Evolutionary conservation across 2,113 vertebrate species (phyloP).

Genomic region (Zingel zingel): DNA sequence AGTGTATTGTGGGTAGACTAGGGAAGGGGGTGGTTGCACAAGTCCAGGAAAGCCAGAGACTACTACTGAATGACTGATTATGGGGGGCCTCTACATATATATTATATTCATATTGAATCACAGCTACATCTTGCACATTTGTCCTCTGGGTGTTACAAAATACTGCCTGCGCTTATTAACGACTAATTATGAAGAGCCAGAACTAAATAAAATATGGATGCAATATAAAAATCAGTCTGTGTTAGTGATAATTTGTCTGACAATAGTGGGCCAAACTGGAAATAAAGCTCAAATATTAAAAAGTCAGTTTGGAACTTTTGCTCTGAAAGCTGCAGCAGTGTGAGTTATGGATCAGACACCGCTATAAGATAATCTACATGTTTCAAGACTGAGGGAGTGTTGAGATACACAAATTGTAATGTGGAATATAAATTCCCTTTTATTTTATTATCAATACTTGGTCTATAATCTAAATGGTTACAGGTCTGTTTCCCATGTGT

Average conservation of each 20-base stretch:
- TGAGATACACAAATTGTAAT: constrained; percentile 8
- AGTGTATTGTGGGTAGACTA: constrained; percentile 55
- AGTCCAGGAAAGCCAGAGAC: constrained; percentile 45
- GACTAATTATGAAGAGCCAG: constrained; percentile 56
- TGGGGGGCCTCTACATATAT: constrained; percentile 33
- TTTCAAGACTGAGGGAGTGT: background rate
- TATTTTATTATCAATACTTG: constrained; percentile 11
- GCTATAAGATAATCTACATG: background rate
- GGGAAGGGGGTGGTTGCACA: constrained; percentile 15
- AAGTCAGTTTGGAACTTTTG: constrained; percentile 28
- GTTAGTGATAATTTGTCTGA: constrained; percentile 46
- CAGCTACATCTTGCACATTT: constrained; percentile 35
- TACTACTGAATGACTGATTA: constrained; percentile 74
- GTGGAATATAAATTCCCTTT: background rate
- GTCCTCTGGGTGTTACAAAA: constrained; percentile 58
- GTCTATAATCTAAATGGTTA: constrained; percentile 19
- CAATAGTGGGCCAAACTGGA: constrained; percentile 37
- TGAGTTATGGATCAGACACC: constrained; percentile 4
- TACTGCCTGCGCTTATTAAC: constrained; percentile 41
- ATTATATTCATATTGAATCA: constrained; percentile 57
- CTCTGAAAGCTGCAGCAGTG: background rate
- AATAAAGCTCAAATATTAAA: constrained; percentile 50
- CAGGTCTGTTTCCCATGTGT: constrained; percentile 7
- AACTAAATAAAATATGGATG: constrained; percentile 52
- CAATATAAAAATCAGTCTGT: constrained; percentile 33